These are phyloP conservation scores for Spinibarbus caldwelli DNA, from an alignment of 2,797 vertebrate species.

Conservation along the genomic window DNA sequence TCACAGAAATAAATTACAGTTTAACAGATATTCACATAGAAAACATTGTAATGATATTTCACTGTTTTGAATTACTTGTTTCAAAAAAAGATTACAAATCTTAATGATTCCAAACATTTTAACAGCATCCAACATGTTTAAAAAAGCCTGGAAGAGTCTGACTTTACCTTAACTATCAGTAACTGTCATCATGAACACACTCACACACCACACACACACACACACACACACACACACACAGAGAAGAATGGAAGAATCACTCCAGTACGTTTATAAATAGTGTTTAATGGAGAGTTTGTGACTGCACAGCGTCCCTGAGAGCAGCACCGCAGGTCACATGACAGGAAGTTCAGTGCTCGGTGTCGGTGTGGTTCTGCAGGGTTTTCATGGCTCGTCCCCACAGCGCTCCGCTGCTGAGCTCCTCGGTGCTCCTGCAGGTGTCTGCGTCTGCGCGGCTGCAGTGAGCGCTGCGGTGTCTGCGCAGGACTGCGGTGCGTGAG, in stretches of 20 bases:
- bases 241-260: not conserved
- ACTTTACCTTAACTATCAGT: too few relatives aligned
- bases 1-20: too few relatives aligned
- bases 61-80: not conserved
- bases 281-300: not conserved
- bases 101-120: not conserved
- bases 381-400: conserved; percentile 95
- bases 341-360: conserved; percentile 62
- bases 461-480: conserved; percentile 86
- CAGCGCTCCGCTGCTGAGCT: conserved; percentile 80
- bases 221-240: not conserved
- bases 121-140: not conserved
- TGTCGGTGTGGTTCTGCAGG: conserved; percentile 88
- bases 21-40: not conserved
- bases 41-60: fast-evolving
- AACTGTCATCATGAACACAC: too few relatives aligned
- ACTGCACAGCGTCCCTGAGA: too few relatives aligned
- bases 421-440: not conserved
- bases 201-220: too few relatives aligned
- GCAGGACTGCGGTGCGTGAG: conserved; percentile 90
- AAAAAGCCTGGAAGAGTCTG: not conserved
- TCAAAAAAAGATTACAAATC: not conserved
- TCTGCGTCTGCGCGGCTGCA: conserved; percentile 73
- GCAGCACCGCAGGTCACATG: not conserved
- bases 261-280: not conserved